Evolutionary conservation across 2,797 vertebrate species (phyloP).

Genomic region (Distichodus sexfasciatus): DNA sequence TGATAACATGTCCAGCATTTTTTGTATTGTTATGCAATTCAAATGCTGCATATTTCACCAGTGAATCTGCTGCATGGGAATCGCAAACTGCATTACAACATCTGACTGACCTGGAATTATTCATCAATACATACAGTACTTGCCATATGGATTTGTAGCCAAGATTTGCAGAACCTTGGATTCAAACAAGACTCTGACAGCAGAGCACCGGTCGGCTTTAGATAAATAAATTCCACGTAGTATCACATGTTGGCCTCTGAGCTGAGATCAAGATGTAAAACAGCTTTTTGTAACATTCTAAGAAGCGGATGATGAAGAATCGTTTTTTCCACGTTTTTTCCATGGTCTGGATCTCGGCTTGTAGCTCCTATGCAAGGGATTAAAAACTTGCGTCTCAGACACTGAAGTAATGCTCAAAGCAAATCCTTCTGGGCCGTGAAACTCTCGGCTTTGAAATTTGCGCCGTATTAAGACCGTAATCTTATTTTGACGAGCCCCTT

Average conservation of each 20-base stretch:
- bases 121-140: no score
- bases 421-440: slow-evolving; percentile 30
- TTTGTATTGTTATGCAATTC: no score
- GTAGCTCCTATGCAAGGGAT: slow-evolving; percentile 21
- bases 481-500: slow-evolving; percentile 63
- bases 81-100: background rate
- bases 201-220: slow-evolving; percentile 13
- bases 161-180: background rate
- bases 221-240: slow-evolving; percentile 4
- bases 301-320: background rate
- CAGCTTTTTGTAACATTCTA: slow-evolving; percentile 10
- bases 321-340: slow-evolving; percentile 2
- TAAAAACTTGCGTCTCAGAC: slow-evolving; percentile 39
- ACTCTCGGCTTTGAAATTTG: slow-evolving; percentile 50
- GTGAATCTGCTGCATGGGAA: background rate
- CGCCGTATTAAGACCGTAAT: slow-evolving; percentile 64
- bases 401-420: slow-evolving; percentile 34
- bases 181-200: slow-evolving; percentile 16
- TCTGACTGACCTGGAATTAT: no score
- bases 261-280: slow-evolving; percentile 18
- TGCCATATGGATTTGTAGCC: no score
- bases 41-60: background rate
- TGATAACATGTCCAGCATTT: no score
- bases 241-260: slow-evolving; percentile 5
- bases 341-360: background rate